Evolutionary conservation across 2,888 invertebrate species (phyloP), one percentile per base, ranked within the genome.

Genomic region (Incurvaria masculella): DNA sequence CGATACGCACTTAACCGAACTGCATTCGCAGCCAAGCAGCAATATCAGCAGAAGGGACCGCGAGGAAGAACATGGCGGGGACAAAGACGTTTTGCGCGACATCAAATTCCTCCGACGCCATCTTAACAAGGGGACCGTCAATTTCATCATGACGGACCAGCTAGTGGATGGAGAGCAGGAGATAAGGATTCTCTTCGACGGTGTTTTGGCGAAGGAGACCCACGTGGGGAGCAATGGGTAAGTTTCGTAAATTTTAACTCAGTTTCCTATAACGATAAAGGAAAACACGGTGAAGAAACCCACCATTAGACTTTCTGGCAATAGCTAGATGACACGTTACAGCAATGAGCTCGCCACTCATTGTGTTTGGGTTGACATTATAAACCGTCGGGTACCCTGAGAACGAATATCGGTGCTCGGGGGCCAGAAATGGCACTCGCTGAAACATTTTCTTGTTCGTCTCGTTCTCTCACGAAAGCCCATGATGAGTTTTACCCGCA

Each of bases 141-240:
- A 87, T 64, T 88, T 88, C 66, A 70, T 87, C 53, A 78, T 86
- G 63, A 81, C 79, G 18, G 87, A 88, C 59, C 72, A 74, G 45
- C 68, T 89, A 50, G 64, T 81, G 48, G 89, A 90, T 61, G 89
- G 89, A 2, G 88, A 89, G 61, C 68, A 83, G 54, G 88, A 89
- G 62, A 81, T 81, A 14, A 68, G 86, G 47, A 74, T 88, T 48
- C 82, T 81, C 62, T 84, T 67, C 58, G 79, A 82, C 52, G 86
- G 85, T 6, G 67, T 87, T 38, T 81, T 81, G 14, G 87, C 85
- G 38, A 86, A 86, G 61, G 87, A 88, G 64, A 87, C 87, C 0
- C 81, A 79, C 42, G 82, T 84, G 41, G 78, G 74, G 4, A 59
- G 56, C 49, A 69, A 79, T 54, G 78, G 81, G 84, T 83, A 61